Evolutionary conservation across 2,888 invertebrate species (phyloP).

Genomic region (Mongoloraphidia duomilia): DNA sequence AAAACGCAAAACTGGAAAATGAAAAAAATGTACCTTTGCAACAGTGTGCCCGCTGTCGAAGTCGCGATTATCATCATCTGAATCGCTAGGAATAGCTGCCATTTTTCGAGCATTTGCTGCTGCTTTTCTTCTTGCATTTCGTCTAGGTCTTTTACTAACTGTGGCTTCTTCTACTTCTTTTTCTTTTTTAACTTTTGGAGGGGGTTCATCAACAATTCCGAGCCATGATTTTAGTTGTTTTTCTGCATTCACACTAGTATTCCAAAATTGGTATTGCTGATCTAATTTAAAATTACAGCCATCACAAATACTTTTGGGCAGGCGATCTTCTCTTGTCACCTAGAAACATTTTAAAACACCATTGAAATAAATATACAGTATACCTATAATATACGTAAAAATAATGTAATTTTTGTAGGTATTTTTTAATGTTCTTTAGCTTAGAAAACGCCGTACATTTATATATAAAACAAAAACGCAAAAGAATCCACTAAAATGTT

Average conservation of each 20-base stretch:
- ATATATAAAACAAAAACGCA: no score
- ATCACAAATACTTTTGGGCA: constrained; percentile 59
- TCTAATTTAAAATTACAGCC: constrained; percentile 57
- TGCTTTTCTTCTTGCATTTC: constrained; percentile 7
- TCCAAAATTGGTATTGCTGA: constrained; percentile 56
- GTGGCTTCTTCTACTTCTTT: background rate
- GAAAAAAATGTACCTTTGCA: constrained; percentile 2
- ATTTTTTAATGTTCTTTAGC: no score
- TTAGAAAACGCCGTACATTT: no score
- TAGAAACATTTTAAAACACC: constrained; percentile 23
- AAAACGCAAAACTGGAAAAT: no score
- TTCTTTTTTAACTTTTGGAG: constrained; percentile 2
- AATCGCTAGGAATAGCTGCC: background rate
- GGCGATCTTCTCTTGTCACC: constrained; percentile 49
- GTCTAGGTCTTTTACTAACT: constrained; percentile 1
- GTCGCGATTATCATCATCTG: background rate
- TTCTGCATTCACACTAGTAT: constrained; percentile 50
- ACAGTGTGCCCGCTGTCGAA: background rate
- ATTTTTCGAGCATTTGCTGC: constrained; percentile 1
- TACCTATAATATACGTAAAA: no score
- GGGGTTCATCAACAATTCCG: constrained; percentile 9
- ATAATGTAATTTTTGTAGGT: no score
- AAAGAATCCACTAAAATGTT: no score
- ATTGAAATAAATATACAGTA: no score
- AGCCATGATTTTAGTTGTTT: constrained; percentile 31